A percentile compares a stretch with the other conserved stretches of the same genome.
Conservation (phyloP, 2,797 vertebrate species). For the Sternotherus odoratus region DNA sequence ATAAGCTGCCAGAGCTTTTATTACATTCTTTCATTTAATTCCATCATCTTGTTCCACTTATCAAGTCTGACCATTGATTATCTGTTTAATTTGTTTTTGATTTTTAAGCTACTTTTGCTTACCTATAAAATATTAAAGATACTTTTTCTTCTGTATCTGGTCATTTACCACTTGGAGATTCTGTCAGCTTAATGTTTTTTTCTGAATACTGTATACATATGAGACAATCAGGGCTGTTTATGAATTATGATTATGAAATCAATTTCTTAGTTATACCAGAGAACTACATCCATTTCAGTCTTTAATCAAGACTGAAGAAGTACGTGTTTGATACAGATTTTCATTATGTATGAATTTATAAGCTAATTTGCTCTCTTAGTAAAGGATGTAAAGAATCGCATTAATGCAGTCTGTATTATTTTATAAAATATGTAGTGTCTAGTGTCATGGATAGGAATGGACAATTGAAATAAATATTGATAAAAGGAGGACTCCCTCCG, state of each 20-base stretch:
- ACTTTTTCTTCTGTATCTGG: neutral
- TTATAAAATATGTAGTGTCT: neutral
- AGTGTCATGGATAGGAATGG: neutral
- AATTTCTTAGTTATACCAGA: neutral
- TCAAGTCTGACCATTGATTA: neutral
- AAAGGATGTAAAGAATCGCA: neutral
- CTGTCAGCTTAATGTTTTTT: neutral
- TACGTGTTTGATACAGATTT: neutral
- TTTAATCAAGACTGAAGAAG: neutral
- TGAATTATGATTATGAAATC: neutral
- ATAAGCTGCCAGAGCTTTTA: neutral
- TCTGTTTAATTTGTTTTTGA: neutral
- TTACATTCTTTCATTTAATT: neutral
- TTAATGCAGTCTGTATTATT: neutral
- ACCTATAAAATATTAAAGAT: neutral
- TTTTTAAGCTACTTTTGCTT: neutral
- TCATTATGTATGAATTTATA: neutral
- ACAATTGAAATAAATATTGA: neutral
- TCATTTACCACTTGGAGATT: slow-evolving; percentile 1
- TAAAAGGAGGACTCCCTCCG: neutral
- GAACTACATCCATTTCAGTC: neutral
- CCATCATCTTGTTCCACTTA: neutral
- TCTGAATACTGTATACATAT: neutral
- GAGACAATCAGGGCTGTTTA: neutral
- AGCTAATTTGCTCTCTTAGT: neutral